Conservation (phyloP, 1,140 invertebrate genomes). For the Choristoneura fumiferana region DNA sequence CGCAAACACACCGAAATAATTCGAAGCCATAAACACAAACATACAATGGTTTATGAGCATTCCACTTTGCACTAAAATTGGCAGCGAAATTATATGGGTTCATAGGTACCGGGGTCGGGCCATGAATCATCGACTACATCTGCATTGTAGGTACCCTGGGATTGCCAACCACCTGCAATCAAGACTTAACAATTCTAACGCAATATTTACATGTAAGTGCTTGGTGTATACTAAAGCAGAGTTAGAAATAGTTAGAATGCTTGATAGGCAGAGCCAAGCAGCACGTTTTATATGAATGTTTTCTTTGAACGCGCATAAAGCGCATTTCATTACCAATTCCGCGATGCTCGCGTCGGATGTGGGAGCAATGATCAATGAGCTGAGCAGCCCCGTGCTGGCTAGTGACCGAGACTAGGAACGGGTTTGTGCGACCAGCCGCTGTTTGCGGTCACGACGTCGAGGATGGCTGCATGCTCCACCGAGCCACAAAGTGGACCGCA, state of each 20-base stretch:
- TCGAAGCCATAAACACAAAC: conserved; percentile 29
- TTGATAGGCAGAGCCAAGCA: too few species aligned
- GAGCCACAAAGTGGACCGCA: conserved; percentile 56
- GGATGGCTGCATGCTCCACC: conserved; percentile 46
- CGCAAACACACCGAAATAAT: conserved; percentile 24
- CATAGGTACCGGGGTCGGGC: conserved; percentile 18
- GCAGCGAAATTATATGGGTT: conserved; percentile 30
- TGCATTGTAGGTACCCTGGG: too few species aligned
- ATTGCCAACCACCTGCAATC: neutral
- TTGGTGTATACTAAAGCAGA: too few species aligned
- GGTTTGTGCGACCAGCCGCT: conserved; percentile 52
- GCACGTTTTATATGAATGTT: conserved; percentile 15
- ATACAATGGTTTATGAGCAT: conserved; percentile 34
- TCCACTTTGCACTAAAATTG: conserved; percentile 38
- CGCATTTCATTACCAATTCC: conserved; percentile 24
- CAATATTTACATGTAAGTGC: too few species aligned
- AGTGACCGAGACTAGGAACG: conserved; percentile 40
- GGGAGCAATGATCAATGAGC: conserved; percentile 38
- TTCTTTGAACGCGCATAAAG: conserved; percentile 23
- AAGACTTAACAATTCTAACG: neutral
- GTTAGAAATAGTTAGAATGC: too few species aligned
- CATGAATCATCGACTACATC: conserved; percentile 21
- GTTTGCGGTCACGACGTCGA: conserved; percentile 55
- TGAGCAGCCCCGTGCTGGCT: conserved; percentile 17
- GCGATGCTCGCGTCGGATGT: conserved; percentile 19